Evolutionary conservation across 2,113 vertebrate genomes (phyloP).

Genomic region (Myiozetetes cayanensis): DNA sequence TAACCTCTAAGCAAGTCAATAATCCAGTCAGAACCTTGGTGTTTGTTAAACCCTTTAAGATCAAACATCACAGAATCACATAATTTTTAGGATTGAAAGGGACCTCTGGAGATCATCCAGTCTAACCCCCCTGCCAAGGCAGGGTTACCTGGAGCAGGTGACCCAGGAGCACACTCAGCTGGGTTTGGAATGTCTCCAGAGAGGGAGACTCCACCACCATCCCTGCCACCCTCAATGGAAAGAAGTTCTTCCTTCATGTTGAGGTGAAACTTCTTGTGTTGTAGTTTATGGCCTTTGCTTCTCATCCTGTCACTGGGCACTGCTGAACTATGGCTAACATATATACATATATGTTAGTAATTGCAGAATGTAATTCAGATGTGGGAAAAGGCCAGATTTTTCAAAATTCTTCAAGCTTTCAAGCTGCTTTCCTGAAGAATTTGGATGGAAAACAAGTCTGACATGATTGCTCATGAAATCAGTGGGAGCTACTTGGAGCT

Average conservation of each 20-base stretch:
- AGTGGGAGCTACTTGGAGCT: neutral
- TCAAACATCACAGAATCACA: no score
- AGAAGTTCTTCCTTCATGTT: neutral
- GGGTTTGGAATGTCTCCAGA: neutral
- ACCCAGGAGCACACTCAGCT: neutral
- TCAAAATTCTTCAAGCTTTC: neutral
- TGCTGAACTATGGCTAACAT: neutral
- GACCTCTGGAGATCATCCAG: no score
- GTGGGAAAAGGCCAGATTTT: neutral
- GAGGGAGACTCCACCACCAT: neutral
- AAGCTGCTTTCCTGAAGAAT: neutral
- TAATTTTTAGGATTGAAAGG: no score
- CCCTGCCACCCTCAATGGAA: neutral
- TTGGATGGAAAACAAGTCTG: neutral
- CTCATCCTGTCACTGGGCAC: neutral
- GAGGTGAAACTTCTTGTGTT: no score
- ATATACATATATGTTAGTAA: neutral
- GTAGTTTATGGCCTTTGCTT: neutral
- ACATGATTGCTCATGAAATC: neutral
- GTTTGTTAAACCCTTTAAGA: neutral
- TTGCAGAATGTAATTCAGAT: neutral
- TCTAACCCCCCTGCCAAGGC: no score
- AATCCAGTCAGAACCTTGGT: neutral
- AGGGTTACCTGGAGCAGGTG: neutral
- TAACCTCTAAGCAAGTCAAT: neutral